These are phyloP conservation scores for Malaclemys terrapin DNA, from an alignment of 2,113 vertebrate species.

Conservation along the genomic window DNA sequence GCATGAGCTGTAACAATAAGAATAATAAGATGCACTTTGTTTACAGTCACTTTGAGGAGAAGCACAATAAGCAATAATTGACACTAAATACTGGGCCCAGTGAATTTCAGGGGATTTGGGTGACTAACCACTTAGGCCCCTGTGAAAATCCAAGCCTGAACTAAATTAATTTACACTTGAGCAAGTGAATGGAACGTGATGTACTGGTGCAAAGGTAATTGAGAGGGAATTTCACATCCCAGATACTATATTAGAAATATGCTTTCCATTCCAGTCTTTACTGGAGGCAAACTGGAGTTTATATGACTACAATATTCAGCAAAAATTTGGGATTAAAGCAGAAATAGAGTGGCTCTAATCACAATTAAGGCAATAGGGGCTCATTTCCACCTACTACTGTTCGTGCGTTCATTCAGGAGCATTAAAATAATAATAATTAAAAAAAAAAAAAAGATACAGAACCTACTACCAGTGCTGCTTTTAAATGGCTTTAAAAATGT, in stretches of 20 bases:
- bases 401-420: background rate
- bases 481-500: background rate
- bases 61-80: background rate
- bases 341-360: background rate
- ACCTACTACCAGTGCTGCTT: background rate
- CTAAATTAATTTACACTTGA: background rate
- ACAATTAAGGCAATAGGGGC: background rate
- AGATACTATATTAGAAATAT: background rate
- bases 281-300: background rate
- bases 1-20: background rate
- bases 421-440: background rate
- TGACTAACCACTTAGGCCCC: background rate
- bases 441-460: background rate
- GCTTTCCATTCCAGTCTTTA: background rate
- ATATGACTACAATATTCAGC: background rate
- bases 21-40: background rate
- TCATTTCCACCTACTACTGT: background rate
- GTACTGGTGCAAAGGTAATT: conserved; percentile 20
- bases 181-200: conserved; percentile 20
- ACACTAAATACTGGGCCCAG: background rate
- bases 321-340: background rate
- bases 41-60: background rate
- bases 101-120: conserved; percentile 6
- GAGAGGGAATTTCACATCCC: background rate
- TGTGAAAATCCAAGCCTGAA: conserved; percentile 25